phyloP scores from a whole-genome alignment of 2,113 vertebrate genomes.

The Erinaceus europaeus region DNA sequence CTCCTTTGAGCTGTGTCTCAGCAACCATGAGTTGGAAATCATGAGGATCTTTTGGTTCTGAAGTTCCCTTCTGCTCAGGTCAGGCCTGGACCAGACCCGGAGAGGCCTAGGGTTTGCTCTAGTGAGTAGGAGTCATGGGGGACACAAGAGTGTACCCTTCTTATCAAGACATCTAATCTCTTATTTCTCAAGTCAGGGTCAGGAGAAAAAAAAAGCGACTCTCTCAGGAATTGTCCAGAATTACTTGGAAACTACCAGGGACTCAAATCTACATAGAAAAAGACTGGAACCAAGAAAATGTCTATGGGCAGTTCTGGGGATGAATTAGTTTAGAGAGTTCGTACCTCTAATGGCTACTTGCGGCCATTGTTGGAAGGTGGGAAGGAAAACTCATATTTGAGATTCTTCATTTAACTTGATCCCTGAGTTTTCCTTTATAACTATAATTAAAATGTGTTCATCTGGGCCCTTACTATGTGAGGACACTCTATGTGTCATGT shows the following conservation, averaged over 20 bases:
- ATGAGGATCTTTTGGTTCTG: slow-evolving; percentile 5
- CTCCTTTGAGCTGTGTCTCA: slow-evolving; percentile 44
- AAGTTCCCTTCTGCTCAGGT: slow-evolving; percentile 48
- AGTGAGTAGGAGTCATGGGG: background rate
- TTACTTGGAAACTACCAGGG: background rate
- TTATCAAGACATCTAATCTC: background rate
- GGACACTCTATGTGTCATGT: background rate
- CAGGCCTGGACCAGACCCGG: background rate
- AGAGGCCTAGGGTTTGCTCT: background rate
- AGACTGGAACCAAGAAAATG: background rate
- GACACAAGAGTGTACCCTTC: background rate
- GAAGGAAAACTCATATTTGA: background rate
- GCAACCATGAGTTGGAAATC: slow-evolving; percentile 44
- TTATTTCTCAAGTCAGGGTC: background rate
- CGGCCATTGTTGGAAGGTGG: background rate
- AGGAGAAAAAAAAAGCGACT: background rate
- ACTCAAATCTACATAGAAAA: background rate
- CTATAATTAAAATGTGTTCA: background rate
- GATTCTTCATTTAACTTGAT: background rate
- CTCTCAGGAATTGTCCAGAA: background rate
- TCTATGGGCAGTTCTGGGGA: background rate
- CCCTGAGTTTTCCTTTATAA: background rate
- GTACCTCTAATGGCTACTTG: background rate
- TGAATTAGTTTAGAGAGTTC: background rate
- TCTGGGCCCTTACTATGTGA: background rate